Conservation (phyloP, 2,797 vertebrate species). For the Alfaro cultratus region DNA sequence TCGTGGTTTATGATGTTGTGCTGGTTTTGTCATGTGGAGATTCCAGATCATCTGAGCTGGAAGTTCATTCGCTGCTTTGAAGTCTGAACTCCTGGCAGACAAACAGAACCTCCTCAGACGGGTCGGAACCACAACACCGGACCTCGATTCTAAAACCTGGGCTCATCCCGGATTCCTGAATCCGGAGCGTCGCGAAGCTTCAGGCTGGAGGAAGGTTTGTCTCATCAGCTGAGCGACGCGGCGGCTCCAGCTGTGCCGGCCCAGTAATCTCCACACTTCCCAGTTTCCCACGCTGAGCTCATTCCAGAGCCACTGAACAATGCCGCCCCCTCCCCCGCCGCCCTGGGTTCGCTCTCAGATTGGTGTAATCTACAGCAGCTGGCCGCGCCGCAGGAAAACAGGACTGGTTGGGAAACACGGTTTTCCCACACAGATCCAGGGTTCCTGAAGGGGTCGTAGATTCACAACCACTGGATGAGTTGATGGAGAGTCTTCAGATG, state of each 20-base stretch:
- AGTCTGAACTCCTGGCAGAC: not conserved
- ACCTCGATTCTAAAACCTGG: not conserved
- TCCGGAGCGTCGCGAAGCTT: not conserved
- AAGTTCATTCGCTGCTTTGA: conserved; percentile 3
- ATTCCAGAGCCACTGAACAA: conserved; percentile 72
- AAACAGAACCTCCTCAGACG: not conserved
- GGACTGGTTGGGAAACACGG: conserved; percentile 36
- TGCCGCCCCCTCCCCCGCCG: conserved; percentile 13
- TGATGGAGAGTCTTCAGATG: not conserved
- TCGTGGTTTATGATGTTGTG: no score
- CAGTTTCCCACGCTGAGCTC: conserved; percentile 77
- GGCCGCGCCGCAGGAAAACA: conserved; percentile 44
- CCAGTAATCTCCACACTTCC: conserved; percentile 36
- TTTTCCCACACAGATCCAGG: conserved; percentile 73
- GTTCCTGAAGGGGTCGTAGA: not conserved
- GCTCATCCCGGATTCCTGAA: not conserved
- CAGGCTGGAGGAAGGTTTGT: not conserved
- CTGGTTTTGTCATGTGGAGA: not conserved
- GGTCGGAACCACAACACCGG: not conserved
- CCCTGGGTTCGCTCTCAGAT: conserved; percentile 26
- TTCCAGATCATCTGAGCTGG: conserved; percentile 1
- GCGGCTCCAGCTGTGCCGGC: conserved; percentile 56
- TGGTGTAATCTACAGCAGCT: conserved; percentile 80
- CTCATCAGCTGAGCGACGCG: conserved; percentile 4
- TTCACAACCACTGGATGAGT: not conserved